These are phyloP conservation scores for Tethya wilhelma DNA, from an alignment of 37 sponge, comb jelly and placozoan genomes.

Conservation along the genomic window DNA sequence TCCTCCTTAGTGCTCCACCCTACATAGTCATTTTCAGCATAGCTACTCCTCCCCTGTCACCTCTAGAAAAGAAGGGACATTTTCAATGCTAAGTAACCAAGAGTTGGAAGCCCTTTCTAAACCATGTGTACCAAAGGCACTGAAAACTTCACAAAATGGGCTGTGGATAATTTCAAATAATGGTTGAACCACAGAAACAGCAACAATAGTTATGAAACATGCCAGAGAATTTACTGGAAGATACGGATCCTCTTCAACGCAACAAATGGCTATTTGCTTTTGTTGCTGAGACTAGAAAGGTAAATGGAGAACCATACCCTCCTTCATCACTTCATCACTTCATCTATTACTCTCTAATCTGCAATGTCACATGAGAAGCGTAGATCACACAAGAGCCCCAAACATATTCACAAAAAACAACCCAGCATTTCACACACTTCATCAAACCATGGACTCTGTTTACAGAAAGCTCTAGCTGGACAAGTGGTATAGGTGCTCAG, in stretches of 20 bases:
- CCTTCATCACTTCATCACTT: constrained; percentile 10
- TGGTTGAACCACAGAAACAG: constrained; percentile 14
- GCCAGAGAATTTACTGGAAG: constrained; percentile 6
- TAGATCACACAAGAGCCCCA: neutral
- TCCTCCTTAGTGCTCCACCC: neutral
- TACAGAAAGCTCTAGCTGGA: neutral
- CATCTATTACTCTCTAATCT: neutral
- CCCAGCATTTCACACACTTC: neutral
- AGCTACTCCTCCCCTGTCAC: neutral
- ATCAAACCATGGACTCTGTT: constrained; percentile 5
- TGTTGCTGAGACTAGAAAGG: constrained; percentile 12
- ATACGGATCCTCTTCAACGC: neutral
- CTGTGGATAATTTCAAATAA: too few species aligned
- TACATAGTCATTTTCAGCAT: neutral
- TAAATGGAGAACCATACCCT: constrained; percentile 14
- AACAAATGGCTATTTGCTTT: constrained; percentile 20
- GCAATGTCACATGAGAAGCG: constrained; percentile 26
- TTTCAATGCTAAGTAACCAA: neutral
- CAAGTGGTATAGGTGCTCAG: neutral
- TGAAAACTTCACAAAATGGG: neutral
- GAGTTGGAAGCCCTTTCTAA: too few species aligned
- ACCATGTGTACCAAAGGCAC: constrained; percentile 12
- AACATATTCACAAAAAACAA: neutral
- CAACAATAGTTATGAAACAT: neutral
- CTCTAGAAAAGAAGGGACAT: neutral